Evolutionary conservation across 1,140 invertebrate genomes (phyloP).

Genomic region (Bombus balteatus): DNA sequence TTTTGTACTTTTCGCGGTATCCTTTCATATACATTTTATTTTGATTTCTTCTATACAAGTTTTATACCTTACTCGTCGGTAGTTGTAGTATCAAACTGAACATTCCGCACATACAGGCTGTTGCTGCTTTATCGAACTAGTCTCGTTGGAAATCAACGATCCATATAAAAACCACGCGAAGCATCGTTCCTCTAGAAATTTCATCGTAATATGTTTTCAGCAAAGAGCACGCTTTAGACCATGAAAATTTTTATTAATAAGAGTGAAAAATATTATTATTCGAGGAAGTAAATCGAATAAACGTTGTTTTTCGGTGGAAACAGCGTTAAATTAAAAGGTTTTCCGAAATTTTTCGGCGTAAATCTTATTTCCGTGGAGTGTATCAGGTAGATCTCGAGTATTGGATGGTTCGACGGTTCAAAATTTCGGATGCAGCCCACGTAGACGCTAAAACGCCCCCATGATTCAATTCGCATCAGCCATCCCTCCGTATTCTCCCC

Average conservation of each 20-base stretch:
- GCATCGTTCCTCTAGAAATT: not conserved
- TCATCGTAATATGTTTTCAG: not conserved
- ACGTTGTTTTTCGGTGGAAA: not conserved
- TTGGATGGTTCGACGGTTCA: constrained; percentile 66
- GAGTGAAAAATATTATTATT: not conserved
- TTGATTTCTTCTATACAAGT: no score
- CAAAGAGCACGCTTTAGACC: not conserved
- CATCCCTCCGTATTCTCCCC: constrained; percentile 47
- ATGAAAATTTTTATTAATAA: not conserved
- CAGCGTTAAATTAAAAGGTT: constrained; percentile 33
- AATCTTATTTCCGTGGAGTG: constrained; percentile 42
- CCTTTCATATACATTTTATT: no score
- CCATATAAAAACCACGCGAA: not conserved
- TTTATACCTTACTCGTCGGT: no score
- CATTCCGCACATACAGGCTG: not conserved
- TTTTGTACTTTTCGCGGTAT: no score
- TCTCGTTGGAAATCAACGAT: not conserved
- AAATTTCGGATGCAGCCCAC: constrained; percentile 78
- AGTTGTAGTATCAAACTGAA: no score
- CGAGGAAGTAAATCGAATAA: not conserved
- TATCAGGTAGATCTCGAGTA: constrained; percentile 50
- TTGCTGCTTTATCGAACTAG: not conserved
- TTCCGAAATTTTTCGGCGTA: constrained; percentile 30
- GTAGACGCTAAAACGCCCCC: constrained; percentile 81
- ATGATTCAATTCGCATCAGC: constrained; percentile 82